Percentiles rank a stretch among this genome's conserved stretches.
These are phyloP conservation scores for Spilosoma lubricipeda DNA, from an alignment of 2,888 invertebrate genomes.

Conservation along the genomic window DNA sequence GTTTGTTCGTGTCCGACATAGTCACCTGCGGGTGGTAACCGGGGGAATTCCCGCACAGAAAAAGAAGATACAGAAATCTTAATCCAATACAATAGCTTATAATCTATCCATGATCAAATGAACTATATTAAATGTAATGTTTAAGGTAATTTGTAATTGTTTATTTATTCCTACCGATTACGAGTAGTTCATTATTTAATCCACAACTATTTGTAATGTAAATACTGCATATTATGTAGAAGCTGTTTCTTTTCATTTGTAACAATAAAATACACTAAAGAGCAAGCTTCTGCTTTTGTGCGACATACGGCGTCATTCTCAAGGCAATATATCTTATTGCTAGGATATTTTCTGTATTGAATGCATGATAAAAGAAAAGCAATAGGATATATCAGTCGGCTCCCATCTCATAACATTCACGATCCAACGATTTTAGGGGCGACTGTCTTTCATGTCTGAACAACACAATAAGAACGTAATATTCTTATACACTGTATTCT, in stretches of 20 bases:
- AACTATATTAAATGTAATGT: background rate
- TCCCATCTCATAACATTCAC: constrained; percentile 8
- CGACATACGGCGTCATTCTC: background rate
- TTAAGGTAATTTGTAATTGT: background rate
- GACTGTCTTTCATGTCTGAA: constrained; percentile 3
- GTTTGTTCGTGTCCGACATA: too few relatives aligned
- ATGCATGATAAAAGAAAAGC: constrained; percentile 6
- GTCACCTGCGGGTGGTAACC: too few relatives aligned
- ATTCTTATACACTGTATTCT: constrained; percentile 2
- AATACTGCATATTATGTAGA: background rate
- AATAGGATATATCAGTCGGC: constrained; percentile 8
- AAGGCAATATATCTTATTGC: constrained; percentile 1
- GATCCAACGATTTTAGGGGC: constrained; percentile 5
- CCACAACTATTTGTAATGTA: background rate
- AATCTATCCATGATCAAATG: background rate
- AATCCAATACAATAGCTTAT: background rate
- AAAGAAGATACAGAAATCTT: background rate
- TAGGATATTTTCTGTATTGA: constrained; percentile 5
- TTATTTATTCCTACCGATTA: background rate
- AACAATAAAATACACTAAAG: background rate
- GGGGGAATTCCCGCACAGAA: too few relatives aligned
- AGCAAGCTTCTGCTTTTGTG: background rate
- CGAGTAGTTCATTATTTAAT: background rate
- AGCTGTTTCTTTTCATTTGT: background rate
- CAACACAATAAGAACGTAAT: constrained; percentile 11